Conservation (phyloP, 1,140 invertebrate genomes). For the Magallana gigas region DNA sequence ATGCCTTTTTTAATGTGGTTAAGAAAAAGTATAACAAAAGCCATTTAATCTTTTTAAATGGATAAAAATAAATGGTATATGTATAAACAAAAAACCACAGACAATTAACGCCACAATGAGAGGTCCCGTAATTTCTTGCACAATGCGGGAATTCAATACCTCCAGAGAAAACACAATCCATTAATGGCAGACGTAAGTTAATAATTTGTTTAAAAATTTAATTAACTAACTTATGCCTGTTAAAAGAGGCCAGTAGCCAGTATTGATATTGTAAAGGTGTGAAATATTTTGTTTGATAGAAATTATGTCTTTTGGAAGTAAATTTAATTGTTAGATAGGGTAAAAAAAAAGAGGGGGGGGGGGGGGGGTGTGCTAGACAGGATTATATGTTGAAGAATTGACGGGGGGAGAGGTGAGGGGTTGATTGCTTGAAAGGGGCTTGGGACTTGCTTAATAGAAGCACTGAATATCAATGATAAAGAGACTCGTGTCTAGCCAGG, state of each 20-base stretch:
- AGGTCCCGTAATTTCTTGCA: neutral
- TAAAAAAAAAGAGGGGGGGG: no score
- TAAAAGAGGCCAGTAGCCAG: no score
- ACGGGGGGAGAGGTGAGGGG: no score
- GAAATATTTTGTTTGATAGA: no score
- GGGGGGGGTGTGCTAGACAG: no score
- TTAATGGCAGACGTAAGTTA: neutral
- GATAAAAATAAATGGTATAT: neutral
- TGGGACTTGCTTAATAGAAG: neutral
- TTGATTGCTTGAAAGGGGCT: no score
- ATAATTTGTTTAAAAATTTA: neutral
- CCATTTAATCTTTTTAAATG: slow-evolving; percentile 7
- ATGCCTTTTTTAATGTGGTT: no score
- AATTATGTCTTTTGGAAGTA: no score
- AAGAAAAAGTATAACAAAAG: neutral
- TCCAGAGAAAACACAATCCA: neutral
- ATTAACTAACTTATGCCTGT: slow-evolving; percentile 14
- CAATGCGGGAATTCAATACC: neutral
- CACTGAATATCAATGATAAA: no score
- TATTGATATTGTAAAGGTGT: no score
- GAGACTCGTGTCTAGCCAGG: neutral
- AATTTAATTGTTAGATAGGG: no score
- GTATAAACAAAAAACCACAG: slow-evolving; percentile 7
- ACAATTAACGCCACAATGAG: slow-evolving; percentile 8
- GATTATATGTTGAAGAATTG: no score